Evolutionary conservation across 2,888 invertebrate genomes (phyloP).

Genomic region (Tinea trinotella): DNA sequence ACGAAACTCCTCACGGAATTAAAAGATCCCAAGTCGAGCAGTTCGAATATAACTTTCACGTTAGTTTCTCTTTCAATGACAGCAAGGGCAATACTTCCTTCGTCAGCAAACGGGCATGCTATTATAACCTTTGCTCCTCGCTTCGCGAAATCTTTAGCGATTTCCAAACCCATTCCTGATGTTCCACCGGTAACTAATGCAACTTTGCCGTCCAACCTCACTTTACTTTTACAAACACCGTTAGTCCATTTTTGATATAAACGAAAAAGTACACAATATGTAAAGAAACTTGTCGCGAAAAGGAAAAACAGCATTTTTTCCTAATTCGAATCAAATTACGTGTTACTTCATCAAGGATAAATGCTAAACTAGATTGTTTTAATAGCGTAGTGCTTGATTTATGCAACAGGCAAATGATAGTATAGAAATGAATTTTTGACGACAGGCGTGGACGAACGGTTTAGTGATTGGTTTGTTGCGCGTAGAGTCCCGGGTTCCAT

Average conservation of each 20-base stretch:
- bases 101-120: conserved; percentile 36
- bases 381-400: too few relatives aligned
- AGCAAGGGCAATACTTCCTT: conserved; percentile 29
- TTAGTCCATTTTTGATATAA: conserved; percentile 13
- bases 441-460: too few relatives aligned
- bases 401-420: too few relatives aligned
- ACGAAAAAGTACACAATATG: neutral
- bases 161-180: conserved; percentile 41
- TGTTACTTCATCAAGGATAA: too few relatives aligned
- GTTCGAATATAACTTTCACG: conserved; percentile 24
- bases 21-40: conserved; percentile 34
- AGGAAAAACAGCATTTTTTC: too few relatives aligned
- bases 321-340: too few relatives aligned
- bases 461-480: too few relatives aligned
- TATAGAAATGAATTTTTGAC: too few relatives aligned
- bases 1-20: conserved; percentile 53
- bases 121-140: conserved; percentile 38
- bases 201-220: conserved; percentile 22
- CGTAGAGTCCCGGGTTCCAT: too few relatives aligned
- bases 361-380: too few relatives aligned
- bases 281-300: too few relatives aligned
- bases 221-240: conserved; percentile 9
- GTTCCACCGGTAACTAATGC: conserved; percentile 29
- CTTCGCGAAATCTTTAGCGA: conserved; percentile 36
- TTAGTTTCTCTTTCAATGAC: conserved; percentile 26